Evolutionary conservation across 2,888 invertebrate genomes (phyloP), one percentile per base, ranked within the genome.

Genomic region (Sisyra nigra): DNA sequence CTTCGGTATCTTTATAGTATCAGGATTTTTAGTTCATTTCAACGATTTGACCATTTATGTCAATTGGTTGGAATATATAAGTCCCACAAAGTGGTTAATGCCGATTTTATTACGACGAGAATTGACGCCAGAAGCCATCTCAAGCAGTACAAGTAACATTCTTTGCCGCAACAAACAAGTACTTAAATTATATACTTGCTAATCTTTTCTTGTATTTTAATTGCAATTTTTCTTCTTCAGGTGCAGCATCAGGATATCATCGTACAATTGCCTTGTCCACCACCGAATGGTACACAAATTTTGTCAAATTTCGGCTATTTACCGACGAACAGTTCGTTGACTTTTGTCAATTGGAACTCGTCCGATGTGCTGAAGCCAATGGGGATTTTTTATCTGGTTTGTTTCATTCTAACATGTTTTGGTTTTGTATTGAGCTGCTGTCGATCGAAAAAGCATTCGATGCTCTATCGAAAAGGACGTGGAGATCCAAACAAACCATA

Each of bases 161-260:
- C 54, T 71, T 50, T 83, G 83, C 56, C 69, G 76, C 51, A 80
- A 78, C 58, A 81, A 80, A 63, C 80, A 81, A 69, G 81, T 80
- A 53, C 51, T 57, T 52, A 39, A n/a, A n/a, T n/a, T n/a, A n/a
- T n/a, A n/a, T n/a, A n/a, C n/a, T n/a, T 15, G 3, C 7, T 24
- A 7, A 36, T 14, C 17, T 36, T 15, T 15, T 30, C 7, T 30
- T 8, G 30, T 30, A 30, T 9, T 30, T 30, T 30, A 9, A 8
- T 9, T 30, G 35, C 30, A 30, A 18, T 40, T 48, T 46, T 48
- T 14, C 39, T 53, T 54, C 55, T 57, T 48, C 74, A 91, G 74
- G 77, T 86, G 47, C 83, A 86, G 53, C 80, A 82, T 54, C 84
- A 84, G 61, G 87, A 87, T 55, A 87, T 86, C 48, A 89, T 91